A percentile compares a stretch with the other conserved stretches of the same genome.
phyloP scores from a whole-genome alignment of 2,113 vertebrate species.

The Cnemophilus loriae region DNA sequence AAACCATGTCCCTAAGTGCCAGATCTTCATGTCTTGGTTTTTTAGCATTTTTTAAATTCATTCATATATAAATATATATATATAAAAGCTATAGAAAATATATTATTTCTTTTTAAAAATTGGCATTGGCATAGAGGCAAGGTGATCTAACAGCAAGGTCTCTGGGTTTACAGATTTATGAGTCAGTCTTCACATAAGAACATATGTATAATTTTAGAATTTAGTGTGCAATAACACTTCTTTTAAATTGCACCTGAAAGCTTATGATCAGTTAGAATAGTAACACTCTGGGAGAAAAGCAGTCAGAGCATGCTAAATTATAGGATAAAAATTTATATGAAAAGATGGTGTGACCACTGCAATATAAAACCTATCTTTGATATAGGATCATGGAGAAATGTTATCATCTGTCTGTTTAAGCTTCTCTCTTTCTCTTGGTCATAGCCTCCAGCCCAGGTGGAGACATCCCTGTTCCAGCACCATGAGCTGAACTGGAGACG shows the following conservation, averaged over 20 bases:
- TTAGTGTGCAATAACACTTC: neutral
- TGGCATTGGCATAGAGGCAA: neutral
- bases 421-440: neutral
- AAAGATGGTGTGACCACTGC: neutral
- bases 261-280: neutral
- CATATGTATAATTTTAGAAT: neutral
- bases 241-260: neutral
- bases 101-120: neutral
- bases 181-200: neutral
- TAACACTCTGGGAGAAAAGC: neutral
- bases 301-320: neutral
- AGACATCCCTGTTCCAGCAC: neutral
- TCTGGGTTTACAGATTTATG: neutral
- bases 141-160: neutral
- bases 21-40: neutral
- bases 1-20: neutral
- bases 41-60: neutral
- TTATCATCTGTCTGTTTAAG: neutral
- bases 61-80: neutral
- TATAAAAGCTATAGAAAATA: neutral
- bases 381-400: fast-evolving
- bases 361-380: neutral
- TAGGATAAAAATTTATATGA: neutral
- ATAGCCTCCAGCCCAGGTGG: neutral
- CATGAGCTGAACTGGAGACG: neutral